Evolutionary conservation across 2,888 invertebrate genomes (phyloP), one percentile per base, ranked within the genome.

Genomic region (Drosophila yooni): DNA sequence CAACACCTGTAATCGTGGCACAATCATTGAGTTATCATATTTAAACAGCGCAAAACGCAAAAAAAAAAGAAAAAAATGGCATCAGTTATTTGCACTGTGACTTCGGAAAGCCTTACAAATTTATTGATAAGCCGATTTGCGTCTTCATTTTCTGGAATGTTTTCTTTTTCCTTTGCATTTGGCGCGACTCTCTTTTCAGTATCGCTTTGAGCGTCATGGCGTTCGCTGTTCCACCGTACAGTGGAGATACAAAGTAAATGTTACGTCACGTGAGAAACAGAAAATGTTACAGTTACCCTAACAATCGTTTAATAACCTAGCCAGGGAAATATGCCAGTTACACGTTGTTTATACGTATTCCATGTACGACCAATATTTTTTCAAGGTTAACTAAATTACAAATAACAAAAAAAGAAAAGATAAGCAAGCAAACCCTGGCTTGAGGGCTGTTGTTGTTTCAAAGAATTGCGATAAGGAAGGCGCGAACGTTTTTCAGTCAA

Each of bases 1-100:
- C 91, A 88, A 84, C 91, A 88, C 87, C 85, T 87, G 91, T 91
- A 88, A 88, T 91, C 90, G 90, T 78, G 90, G 66, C 74, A 78
- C 84, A 74, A 83, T 76, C 84, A 76, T 72, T 82, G 56, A 88
- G 80, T 84, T 91, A 88, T 88, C 87, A 82, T 82, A 69, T 87
- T 70, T 81, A 66, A 83, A 73, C 74, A 70, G 74, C 74, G 50
- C 36, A 57, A 29, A 46, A 46, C 15, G 25, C 15, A 46, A 38
- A 8, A 18, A 8, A 52, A 33, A 69, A 69, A 70, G 2, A 2
- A 21, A 25, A 27, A 38, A 69, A 54, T 36, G 46, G 69, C 68
- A 46, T 34, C 43, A 29, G 38, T 56, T 56, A 38, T 43, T 40
- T 40, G 57, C 40, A 70, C 61, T 52, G 67, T 82, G 82, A 82